Evolutionary conservation across 2,888 invertebrate genomes (phyloP).

Genomic region (Teleiodes luculella): DNA sequence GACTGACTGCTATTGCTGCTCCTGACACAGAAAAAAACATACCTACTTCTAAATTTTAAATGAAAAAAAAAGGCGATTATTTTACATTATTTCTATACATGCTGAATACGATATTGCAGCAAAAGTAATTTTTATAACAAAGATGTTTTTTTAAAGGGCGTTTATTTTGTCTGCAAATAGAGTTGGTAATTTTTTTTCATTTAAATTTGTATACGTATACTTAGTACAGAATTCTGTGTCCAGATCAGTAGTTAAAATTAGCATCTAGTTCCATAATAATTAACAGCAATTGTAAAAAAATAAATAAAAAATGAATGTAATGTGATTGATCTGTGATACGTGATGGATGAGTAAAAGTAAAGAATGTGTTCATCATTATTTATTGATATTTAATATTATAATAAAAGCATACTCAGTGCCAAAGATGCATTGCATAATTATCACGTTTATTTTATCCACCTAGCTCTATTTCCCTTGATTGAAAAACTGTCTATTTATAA

Average conservation of each 20-base stretch:
- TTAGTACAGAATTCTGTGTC: slow-evolving; percentile 33
- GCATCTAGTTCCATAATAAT: not conserved
- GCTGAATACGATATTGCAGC: too few relatives aligned
- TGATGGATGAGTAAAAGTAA: slow-evolving; percentile 41
- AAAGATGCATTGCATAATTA: slow-evolving; percentile 71
- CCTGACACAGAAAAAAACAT: slow-evolving; percentile 36
- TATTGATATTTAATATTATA: slow-evolving; percentile 46
- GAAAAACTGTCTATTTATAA: too few relatives aligned
- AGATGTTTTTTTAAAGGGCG: too few relatives aligned
- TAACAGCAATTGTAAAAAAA: slow-evolving; percentile 50
- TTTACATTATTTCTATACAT: too few relatives aligned
- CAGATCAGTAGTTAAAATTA: slow-evolving; percentile 35
- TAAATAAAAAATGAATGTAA: slow-evolving; percentile 54
- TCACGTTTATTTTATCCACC: slow-evolving; percentile 22
- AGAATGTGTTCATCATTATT: slow-evolving; percentile 49
- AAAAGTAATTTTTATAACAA: too few relatives aligned
- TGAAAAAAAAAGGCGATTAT: too few relatives aligned
- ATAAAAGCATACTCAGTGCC: slow-evolving; percentile 73
- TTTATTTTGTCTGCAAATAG: too few relatives aligned
- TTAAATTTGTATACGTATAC: not conserved
- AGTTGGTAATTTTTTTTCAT: too few relatives aligned
- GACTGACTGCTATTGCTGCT: slow-evolving; percentile 41
- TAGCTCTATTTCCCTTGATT: not conserved
- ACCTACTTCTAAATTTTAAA: too few relatives aligned
- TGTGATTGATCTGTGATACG: slow-evolving; percentile 73